These are phyloP conservation scores for Phalera bucephala DNA, from an alignment of 2,888 invertebrate species.

Conservation along the genomic window DNA sequence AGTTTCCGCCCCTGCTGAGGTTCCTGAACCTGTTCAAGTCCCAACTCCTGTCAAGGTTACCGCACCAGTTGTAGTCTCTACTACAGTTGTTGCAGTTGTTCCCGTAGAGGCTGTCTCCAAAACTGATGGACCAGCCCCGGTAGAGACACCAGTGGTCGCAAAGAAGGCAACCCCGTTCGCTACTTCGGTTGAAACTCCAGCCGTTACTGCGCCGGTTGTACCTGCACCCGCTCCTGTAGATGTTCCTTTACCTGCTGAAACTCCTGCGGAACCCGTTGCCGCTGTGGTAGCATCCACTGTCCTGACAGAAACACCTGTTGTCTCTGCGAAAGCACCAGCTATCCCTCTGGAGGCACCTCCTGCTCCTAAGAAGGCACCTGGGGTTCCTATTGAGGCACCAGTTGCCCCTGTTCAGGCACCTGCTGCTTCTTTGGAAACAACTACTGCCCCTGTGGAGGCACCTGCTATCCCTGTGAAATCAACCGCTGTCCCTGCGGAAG, in stretches of 20 bases:
- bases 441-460: no score
- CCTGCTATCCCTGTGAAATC: background rate
- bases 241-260: constrained; percentile 7
- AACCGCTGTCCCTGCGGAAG: background rate
- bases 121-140: constrained; percentile 11
- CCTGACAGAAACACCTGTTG: no score
- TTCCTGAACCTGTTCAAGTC: constrained; percentile 1
- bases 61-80: constrained; percentile 10
- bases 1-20: constrained; percentile 5
- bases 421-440: background rate
- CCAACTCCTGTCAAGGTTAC: background rate
- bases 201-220: background rate
- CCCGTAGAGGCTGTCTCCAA: constrained; percentile 6
- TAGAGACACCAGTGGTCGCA: constrained; percentile 10
- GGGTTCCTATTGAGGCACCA: background rate
- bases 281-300: background rate
- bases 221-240: background rate
- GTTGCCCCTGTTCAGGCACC: constrained; percentile 1
- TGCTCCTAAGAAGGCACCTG: background rate
- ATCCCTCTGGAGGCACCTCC: no score
- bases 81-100: constrained; percentile 10
- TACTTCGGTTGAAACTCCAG: constrained; percentile 4
- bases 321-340: background rate
- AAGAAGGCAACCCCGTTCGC: background rate
- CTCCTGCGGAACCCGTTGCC: constrained; percentile 18